Base-by-base conservation (phyloP, 2,888 invertebrate species). In the Andrena camellia region DNA sequence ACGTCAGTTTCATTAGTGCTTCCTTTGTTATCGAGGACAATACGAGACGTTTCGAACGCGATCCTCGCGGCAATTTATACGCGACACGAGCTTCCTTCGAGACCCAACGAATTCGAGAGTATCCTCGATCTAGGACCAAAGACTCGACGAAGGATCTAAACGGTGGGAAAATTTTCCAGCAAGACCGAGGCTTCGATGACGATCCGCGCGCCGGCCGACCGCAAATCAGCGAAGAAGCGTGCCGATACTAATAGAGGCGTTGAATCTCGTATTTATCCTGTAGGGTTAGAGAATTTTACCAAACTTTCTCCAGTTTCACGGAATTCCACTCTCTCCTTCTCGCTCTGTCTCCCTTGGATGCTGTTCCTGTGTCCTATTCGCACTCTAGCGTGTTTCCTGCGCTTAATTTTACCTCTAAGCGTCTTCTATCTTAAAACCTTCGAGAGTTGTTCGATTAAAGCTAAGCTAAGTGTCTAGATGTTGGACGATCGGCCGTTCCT, bases 111-210 rank as follows among this genome's bases (percentile, higher is more conserved):
- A 88, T 82, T 69, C 75, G 80, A 78, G 78, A 81, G 66, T 66
- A 73, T 62, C 71, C 79, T 86, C 83, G 81, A 83, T 62, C 72
- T 82, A 84, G 85, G 89, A 90, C 90, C 84, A 89, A 89, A 84
- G 70, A 82, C 78, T 88, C 81, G 80, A 85, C 78, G 64, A 86
- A 83, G 63, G 76, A 81, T 73, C 72, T 8, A 48, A 77, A 54
- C 64, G 60, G 62, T 70, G 23, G 72, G 23, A 48, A 50, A 63
- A 73, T 86, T 57, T 57, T 73, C 88, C 86, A 88, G 88, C 88
- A 86, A 84, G 71, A 76, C 76, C 68, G 68, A 78, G 33, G 42
- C 29, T 52, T 13, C 68, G 76, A 59, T 29, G 71, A 48, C 20
- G 77, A 64, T 68, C 31, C 74, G 73, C 70, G 75, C 70, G 54